Conservation (phyloP, 2,888 invertebrate genomes). For the Dusona sp. region DNA sequence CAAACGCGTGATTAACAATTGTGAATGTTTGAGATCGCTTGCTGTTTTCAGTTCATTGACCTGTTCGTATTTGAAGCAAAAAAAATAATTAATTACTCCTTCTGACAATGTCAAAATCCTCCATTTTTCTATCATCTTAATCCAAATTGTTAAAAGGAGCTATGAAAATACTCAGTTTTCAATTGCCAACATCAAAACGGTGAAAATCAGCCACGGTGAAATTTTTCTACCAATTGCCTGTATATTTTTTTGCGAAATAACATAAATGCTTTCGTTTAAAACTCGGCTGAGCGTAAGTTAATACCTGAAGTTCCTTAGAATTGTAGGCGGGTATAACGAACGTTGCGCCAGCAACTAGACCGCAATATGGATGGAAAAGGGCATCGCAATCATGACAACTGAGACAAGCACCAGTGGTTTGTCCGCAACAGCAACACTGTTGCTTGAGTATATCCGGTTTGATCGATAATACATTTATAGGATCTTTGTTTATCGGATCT, state of each 20-base stretch:
- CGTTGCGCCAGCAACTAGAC: conserved; percentile 85
- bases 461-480: conserved; percentile 81
- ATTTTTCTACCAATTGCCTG: background rate
- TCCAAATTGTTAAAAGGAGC: background rate
- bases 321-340: conserved; percentile 80
- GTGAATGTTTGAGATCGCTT: background rate
- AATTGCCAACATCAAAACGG: background rate
- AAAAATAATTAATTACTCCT: no score
- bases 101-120: background rate
- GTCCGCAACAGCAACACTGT: conserved; percentile 82
- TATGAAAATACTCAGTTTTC: background rate
- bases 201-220: background rate
- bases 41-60: background rate
- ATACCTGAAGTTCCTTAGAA: conserved; percentile 78
- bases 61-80: background rate
- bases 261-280: background rate
- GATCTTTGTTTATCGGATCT: conserved; percentile 82
- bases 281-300: background rate
- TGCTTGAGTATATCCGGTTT: conserved; percentile 75
- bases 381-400: conserved; percentile 85
- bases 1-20: background rate
- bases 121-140: background rate
- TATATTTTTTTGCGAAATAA: background rate
- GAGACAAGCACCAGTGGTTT: conserved; percentile 84
- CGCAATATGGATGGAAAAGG: conserved; percentile 88